These are phyloP conservation scores for Parapristionchus giblindavisi DNA, from an alignment of 2,888 invertebrate genomes.

Conservation along the genomic window DNA sequence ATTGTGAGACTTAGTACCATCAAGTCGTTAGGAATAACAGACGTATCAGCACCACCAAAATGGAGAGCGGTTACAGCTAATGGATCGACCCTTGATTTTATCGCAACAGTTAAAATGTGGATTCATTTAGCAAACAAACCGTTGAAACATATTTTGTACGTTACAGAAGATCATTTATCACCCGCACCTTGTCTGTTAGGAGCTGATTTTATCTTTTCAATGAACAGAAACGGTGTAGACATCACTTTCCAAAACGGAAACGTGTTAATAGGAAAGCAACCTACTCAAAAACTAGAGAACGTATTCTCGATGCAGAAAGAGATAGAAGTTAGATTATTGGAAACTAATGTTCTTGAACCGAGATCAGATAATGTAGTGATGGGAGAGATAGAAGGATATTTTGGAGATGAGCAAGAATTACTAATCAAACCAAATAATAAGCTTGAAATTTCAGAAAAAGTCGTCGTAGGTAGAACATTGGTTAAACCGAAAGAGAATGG, in stretches of 20 bases:
- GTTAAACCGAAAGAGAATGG: background rate
- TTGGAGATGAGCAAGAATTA: background rate
- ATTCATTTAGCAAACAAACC: background rate
- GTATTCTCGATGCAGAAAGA: background rate
- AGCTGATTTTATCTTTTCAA: background rate
- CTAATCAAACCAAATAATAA: background rate
- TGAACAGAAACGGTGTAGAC: background rate
- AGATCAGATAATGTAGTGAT: conserved; percentile 3
- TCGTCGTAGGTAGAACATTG: background rate
- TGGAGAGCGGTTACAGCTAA: background rate
- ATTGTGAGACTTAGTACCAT: background rate
- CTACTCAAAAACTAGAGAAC: background rate
- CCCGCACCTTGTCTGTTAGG: conserved; percentile 15
- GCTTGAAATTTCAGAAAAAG: background rate
- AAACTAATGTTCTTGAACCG: background rate
- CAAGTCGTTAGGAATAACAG: background rate
- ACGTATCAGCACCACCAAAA: background rate
- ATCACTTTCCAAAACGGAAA: background rate
- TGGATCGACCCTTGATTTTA: background rate
- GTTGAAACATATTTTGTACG: background rate
- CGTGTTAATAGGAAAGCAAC: background rate
- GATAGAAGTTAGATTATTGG: background rate
- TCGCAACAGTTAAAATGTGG: background rate
- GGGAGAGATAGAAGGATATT: background rate
- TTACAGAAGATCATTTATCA: conserved; percentile 2